Evolutionary conservation across 92 coral and sea anemone species (phyloP).

Genomic region (Meandrina meandrites): DNA sequence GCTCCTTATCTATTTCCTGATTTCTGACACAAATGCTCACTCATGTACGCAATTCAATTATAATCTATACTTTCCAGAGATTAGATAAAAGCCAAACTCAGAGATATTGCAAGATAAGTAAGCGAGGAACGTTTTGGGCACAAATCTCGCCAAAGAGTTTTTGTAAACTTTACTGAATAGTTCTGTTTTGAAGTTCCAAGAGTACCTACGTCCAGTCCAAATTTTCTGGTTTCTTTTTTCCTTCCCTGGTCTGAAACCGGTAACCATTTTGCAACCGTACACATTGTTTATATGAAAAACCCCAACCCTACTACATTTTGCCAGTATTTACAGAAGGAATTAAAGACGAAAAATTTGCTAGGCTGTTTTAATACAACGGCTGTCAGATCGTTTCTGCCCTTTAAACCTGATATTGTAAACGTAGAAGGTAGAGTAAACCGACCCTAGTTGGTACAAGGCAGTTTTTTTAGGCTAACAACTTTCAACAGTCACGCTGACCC

Average conservation of each 20-base stretch:
- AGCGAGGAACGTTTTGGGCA: not conserved
- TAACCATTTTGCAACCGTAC: not conserved
- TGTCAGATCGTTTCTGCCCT: not conserved
- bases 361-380: no score
- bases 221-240: not conserved
- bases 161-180: not conserved
- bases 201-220: not conserved
- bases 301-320: not conserved
- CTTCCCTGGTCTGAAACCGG: not conserved
- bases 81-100: not conserved
- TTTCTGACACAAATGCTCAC: not conserved
- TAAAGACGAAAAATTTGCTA: not conserved
- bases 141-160: not conserved
- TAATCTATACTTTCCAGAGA: not conserved
- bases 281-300: no score
- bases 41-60: not conserved
- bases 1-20: not conserved
- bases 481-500: not conserved
- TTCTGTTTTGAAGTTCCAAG: not conserved
- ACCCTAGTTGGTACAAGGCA: not conserved
- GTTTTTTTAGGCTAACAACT: not conserved
- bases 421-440: not conserved
- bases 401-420: not conserved
- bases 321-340: not conserved
- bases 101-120: not conserved